Percentiles rank a stretch among this genome's conserved stretches.
Evolutionary conservation across 2,888 invertebrate genomes (phyloP).

Genomic region (Timema podura): DNA sequence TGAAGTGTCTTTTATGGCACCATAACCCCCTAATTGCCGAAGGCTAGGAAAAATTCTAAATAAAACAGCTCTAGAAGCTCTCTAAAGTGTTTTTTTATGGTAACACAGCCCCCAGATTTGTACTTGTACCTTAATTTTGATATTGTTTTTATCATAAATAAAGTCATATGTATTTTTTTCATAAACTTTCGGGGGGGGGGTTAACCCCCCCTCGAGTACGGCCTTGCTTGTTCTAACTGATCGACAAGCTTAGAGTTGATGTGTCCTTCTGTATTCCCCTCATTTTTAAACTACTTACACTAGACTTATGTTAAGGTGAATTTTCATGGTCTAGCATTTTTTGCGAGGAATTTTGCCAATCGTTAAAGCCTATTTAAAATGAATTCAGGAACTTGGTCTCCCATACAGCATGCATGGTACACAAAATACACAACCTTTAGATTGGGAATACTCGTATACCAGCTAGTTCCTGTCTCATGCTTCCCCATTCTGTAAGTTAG

Average conservation of each 20-base stretch:
- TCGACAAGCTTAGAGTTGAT: not conserved
- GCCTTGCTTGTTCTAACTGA: not conserved
- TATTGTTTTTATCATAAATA: too few relatives aligned
- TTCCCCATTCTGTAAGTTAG: too few relatives aligned
- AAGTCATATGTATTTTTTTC: too few relatives aligned
- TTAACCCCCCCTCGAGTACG: too few relatives aligned
- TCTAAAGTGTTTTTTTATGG: too few relatives aligned
- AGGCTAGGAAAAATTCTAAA: too few relatives aligned
- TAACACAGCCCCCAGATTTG: too few relatives aligned
- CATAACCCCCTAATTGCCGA: too few relatives aligned
- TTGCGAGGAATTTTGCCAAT: not conserved
- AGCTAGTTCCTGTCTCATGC: not conserved
- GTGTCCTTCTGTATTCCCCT: not conserved
- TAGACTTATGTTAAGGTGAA: not conserved
- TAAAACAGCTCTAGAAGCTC: too few relatives aligned
- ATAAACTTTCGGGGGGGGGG: too few relatives aligned
- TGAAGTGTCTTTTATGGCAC: too few relatives aligned
- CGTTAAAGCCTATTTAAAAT: not conserved
- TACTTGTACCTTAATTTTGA: too few relatives aligned
- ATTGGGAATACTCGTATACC: not conserved
- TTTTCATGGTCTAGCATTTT: not conserved
- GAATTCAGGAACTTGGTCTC: not conserved
- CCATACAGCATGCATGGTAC: not conserved
- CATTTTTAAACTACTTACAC: not conserved
- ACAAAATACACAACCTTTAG: not conserved